Conservation (phyloP, 2,113 vertebrate genomes). For the Calonectris borealis region DNA sequence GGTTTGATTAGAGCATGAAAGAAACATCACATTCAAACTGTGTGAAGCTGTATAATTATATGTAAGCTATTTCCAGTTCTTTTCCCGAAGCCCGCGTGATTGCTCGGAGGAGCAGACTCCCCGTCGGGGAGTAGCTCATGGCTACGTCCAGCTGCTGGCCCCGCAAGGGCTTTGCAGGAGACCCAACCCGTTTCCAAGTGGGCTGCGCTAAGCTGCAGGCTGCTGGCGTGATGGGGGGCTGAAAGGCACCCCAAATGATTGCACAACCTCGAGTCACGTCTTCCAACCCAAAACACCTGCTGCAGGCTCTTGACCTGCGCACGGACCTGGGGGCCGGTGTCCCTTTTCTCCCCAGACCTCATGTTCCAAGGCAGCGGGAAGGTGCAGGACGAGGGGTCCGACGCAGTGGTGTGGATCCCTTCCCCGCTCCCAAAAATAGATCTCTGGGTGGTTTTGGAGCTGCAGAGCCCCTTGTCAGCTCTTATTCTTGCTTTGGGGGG, state of each 20-base stretch:
- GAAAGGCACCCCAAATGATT: background rate
- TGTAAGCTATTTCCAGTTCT: background rate
- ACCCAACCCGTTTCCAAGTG: accelerated
- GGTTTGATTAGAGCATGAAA: background rate
- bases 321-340: accelerated
- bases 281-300: background rate
- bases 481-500: background rate
- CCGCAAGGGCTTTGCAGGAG: background rate
- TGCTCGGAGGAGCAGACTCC: background rate
- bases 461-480: background rate
- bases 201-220: background rate
- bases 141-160: no score
- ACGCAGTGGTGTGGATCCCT: background rate
- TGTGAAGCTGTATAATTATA: background rate
- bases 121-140: accelerated
- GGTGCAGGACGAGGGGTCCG: background rate
- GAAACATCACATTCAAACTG: background rate
- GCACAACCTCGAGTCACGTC: no score
- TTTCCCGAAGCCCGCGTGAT: background rate
- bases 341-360: background rate
- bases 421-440: background rate
- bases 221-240: accelerated
- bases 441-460: background rate
- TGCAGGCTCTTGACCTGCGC: background rate
- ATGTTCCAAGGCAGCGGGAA: background rate